Conservation (phyloP, 64 coral and sea anemone species). For the Astreopora myriophthalma region DNA sequence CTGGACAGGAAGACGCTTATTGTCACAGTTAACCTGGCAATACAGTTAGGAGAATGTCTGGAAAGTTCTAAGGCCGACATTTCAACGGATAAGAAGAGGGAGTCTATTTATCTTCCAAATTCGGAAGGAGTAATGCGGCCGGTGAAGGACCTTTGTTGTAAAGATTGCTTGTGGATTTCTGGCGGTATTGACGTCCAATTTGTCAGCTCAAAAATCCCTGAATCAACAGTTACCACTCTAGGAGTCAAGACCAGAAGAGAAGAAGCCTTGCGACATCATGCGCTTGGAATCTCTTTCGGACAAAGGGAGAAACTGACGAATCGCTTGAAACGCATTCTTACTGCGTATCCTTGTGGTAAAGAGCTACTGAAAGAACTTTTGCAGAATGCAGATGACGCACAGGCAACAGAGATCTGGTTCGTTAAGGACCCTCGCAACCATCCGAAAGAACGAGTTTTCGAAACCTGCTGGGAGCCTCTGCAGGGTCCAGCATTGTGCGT, state of each 20-base stretch:
- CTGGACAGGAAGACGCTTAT: conserved; percentile 12
- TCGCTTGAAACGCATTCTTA: conserved; percentile 77
- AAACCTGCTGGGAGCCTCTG: conserved; percentile 74
- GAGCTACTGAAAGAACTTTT: conserved; percentile 89
- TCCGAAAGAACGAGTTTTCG: conserved; percentile 55
- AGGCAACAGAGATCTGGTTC: conserved; percentile 83
- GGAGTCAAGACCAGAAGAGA: conserved; percentile 72
- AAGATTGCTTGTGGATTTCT: conserved; percentile 78
- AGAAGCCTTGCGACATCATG: conserved; percentile 42
- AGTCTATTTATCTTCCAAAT: conserved; percentile 60
- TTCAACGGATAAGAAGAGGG: neutral
- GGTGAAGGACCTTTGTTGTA: conserved; percentile 45
- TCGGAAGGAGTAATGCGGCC: conserved; percentile 43
- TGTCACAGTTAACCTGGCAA: conserved; percentile 11
- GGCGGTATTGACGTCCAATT: conserved; percentile 12
- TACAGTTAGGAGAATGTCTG: conserved; percentile 14
- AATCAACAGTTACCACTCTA: neutral
- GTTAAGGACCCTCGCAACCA: conserved; percentile 71
- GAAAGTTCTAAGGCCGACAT: neutral
- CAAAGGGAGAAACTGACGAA: conserved; percentile 81
- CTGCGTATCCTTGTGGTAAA: conserved; percentile 71
- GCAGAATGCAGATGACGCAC: conserved; percentile 92
- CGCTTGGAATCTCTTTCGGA: conserved; percentile 71
- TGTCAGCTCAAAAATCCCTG: conserved; percentile 28
- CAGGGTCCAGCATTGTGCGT: conserved; percentile 85